Base-by-base conservation (phyloP, 2,797 vertebrate genomes). In the Parauchenoglanis punctatus region DNA sequence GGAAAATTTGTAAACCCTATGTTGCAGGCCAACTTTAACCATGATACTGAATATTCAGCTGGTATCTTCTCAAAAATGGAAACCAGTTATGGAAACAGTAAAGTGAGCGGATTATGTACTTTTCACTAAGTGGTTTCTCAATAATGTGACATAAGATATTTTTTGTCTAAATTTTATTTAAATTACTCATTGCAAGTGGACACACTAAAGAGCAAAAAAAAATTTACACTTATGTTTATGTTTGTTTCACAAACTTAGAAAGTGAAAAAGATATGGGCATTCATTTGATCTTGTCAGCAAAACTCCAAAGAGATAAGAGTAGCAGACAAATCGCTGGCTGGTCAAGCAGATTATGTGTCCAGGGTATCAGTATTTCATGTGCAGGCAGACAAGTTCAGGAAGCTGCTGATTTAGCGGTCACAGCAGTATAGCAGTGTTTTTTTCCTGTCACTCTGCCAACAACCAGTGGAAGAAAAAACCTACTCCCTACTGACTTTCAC, bases 281-380 rank as follows among this genome's bases (percentile, higher is more conserved):
- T 35, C 4, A 61, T 44, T 46, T 49, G 23, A 46, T 65, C 25
- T 28, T 20, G 40, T 82, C 59, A 82, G 80, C 40, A 52, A 67
- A 28, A 82, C 59, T 15, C 23, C 15, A 67, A 65, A 82, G 44
- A 82, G 61, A 67, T 52, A 82, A 67, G 10, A 40, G 78, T 31
- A 2, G n/a, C 49, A n/a, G 13, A 81, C 61, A 82, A 67, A n/a
- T 82, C 81, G 31, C 3, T 52, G 61, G 15, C 17, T 82, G 59
- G 59, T 67, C 40, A n/a, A n/a, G 80, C 40, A 81, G 81, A 65
- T 52, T 65, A 49, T 67, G 81, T 82, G 81, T 49, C 44, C n/a
- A 31, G 81, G 81, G 44, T 67, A 13, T 20, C 44, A 52, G 44
- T 67, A 67, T 82, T 82, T 82, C 81, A 82, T 52, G 17, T 67